Percentiles rank a stretch among this genome's conserved stretches.
Evolutionary conservation across 2,888 invertebrate species (phyloP).

Genomic region (Teleiodes luculella): DNA sequence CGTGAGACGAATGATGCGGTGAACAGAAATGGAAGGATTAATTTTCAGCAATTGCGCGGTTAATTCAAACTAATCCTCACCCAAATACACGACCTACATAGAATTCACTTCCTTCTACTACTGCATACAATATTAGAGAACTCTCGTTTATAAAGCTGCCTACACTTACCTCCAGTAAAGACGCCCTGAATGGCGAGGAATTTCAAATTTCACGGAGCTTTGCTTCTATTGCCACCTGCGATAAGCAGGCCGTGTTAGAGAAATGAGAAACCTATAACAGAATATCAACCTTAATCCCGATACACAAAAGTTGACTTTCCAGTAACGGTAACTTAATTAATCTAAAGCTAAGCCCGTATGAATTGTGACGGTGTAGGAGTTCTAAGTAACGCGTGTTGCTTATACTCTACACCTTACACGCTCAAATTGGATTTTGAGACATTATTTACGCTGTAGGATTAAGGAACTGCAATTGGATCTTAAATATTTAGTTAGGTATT

Average conservation of each 20-base stretch:
- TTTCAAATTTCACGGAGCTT: constrained; percentile 55
- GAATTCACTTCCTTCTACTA: background rate
- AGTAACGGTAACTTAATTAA: constrained; percentile 31
- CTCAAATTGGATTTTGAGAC: constrained; percentile 8
- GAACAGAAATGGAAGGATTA: too few relatives aligned
- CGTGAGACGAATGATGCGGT: too few relatives aligned
- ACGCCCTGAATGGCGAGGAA: constrained; percentile 33
- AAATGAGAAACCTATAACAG: constrained; percentile 21
- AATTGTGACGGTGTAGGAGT: constrained; percentile 48
- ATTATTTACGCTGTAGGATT: background rate
- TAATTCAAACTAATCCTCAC: too few relatives aligned
- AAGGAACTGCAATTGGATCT: constrained; percentile 2
- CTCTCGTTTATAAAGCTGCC: background rate
- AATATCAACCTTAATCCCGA: constrained; percentile 30
- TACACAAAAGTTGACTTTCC: constrained; percentile 26
- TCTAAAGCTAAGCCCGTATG: constrained; percentile 39
- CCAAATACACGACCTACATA: too few relatives aligned
- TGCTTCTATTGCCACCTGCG: constrained; percentile 53
- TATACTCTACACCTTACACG: constrained; percentile 22
- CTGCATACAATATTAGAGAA: background rate
- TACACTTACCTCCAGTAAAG: background rate
- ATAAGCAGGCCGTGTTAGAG: constrained; percentile 48
- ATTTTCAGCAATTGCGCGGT: too few relatives aligned
- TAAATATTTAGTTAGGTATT: constrained; percentile 12
- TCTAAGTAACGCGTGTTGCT: constrained; percentile 32